These are phyloP conservation scores for Neosalanx taihuensis DNA, from an alignment of 2,797 vertebrate genomes.

Conservation along the genomic window DNA sequence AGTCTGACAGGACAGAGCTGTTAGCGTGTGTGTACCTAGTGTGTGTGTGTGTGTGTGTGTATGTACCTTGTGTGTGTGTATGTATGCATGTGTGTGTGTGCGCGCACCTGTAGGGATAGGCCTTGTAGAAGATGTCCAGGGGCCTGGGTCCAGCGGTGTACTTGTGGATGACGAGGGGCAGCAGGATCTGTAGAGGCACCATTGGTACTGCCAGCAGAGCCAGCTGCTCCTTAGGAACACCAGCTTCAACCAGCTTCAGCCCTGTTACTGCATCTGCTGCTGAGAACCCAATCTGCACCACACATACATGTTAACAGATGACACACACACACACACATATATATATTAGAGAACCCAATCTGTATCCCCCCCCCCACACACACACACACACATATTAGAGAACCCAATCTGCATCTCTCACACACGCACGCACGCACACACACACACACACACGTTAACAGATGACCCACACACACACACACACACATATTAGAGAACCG, in stretches of 20 bases:
- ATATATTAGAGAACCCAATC: neutral
- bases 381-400: constrained; percentile 57
- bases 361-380: neutral
- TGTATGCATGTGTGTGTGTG: neutral
- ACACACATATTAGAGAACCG: constrained; percentile 79
- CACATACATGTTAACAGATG: neutral
- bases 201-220: constrained; percentile 95
- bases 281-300: constrained; percentile 90
- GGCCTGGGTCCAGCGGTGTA: constrained; percentile 95
- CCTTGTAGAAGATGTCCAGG: constrained; percentile 91
- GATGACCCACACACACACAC: neutral
- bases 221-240: constrained; percentile 94
- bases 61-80: neutral
- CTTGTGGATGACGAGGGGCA: constrained; percentile 94
- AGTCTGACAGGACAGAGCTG: too few relatives aligned
- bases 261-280: constrained; percentile 96
- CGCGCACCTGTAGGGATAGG: constrained; percentile 90
- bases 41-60: neutral
- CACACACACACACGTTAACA: constrained; percentile 2
- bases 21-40: neutral
- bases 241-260: constrained; percentile 92
- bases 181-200: constrained; percentile 94
- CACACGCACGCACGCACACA: neutral
- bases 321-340: constrained; percentile 1
- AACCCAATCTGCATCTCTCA: constrained; percentile 92